A percentile compares a stretch with the other conserved stretches of the same genome.
phyloP scores from a whole-genome alignment of 2,113 vertebrate species.

The Nothoprocta pentlandii region DNA sequence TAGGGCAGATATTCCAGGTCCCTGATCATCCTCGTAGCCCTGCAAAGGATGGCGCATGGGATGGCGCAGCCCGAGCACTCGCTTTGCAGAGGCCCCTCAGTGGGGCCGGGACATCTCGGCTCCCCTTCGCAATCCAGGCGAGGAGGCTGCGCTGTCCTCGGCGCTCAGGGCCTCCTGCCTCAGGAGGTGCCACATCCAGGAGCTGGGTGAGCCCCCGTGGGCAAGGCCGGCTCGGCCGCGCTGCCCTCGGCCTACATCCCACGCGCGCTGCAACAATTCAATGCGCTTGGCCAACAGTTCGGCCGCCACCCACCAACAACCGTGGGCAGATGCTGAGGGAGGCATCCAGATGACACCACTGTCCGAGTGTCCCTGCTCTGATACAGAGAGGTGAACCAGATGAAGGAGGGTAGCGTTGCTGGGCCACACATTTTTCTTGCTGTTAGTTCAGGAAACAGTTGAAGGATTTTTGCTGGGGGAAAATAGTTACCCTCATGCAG shows the following conservation, averaged over 20 bases:
- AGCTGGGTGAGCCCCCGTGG: rapidly evolving
- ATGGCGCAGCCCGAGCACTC: background rate
- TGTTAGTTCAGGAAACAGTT: background rate
- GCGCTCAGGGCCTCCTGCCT: rapidly evolving
- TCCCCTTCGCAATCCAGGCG: background rate
- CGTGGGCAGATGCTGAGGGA: background rate
- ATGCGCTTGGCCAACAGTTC: background rate
- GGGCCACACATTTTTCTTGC: background rate
- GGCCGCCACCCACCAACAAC: rapidly evolving
- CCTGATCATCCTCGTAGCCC: no score
- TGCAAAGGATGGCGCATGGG: background rate
- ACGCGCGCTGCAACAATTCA: background rate
- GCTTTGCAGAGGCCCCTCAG: background rate
- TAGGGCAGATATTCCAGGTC: no score
- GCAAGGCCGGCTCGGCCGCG: background rate
- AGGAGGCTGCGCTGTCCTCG: background rate
- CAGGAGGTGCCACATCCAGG: no score
- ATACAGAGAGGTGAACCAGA: background rate
- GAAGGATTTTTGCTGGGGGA: background rate
- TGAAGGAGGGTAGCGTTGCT: background rate
- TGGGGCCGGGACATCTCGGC: background rate
- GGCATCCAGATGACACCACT: background rate
- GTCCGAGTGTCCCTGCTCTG: background rate
- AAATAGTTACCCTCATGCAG: background rate
- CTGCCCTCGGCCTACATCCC: background rate